Base-by-base conservation (phyloP, 2,888 invertebrate species). In the Parnassius glacialis region DNA sequence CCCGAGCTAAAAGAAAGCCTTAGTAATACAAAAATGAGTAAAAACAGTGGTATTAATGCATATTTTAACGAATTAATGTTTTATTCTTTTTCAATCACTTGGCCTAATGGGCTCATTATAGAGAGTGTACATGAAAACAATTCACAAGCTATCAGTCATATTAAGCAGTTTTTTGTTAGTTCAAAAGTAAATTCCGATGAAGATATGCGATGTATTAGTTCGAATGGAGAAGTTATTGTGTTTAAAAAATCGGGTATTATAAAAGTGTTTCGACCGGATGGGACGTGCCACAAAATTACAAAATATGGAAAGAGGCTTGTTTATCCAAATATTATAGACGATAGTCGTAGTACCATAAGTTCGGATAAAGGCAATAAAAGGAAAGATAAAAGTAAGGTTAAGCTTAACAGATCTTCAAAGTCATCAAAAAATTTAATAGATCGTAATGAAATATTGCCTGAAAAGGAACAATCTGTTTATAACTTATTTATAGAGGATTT, bases 101-200 rank as follows among this genome's bases (percentile, higher is more conserved):
- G 90, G 87, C 90, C 90, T 1, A 91, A 89, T 67, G 92, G 92
- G 2, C 78, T 85, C 44, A 78, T 89, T 10, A 85, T 85, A 10
- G 87, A 90, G 71, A 86, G 78, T 62, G 78, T 91, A 20, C 76
- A 90, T 69, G 79, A 82, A 65, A 65, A 74, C 3, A 84, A 87
- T 69, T 83, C 84, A 2, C 64, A 78, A 12, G 64, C 67, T 57
- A 75, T 91, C 61, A 84, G 85, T 48, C 87, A 90, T 65, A 83
- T 92, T 10, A 91, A 87, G 65, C 90, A 90, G 71, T 83, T 74
- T 70, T 77, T 81, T 67, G 54, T 79, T 47, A 65, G 65, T 48
- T 64, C 70, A 7, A 56, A 68, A 43, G 60, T 71, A 3, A 48
- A 79, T 47, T 55, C 74, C 3, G 71, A 82, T 56, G 90, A 90